A percentile compares a stretch with the other conserved stretches of the same genome.
Conservation (phyloP, 2,888 invertebrate species). For the Ernsta delagoae region DNA sequence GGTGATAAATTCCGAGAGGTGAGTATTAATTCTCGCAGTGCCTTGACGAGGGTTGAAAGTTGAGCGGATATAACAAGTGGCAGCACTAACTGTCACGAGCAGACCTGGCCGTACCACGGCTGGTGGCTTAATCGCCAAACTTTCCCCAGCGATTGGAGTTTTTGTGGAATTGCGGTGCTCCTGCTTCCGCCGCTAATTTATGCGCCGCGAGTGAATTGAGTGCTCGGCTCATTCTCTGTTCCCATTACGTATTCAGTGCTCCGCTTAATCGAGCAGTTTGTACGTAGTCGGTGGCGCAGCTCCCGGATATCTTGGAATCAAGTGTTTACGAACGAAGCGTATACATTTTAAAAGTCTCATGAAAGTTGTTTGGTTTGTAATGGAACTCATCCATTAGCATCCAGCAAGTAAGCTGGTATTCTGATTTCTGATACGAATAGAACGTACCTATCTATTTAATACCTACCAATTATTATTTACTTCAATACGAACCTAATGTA, state of each 20-base stretch:
- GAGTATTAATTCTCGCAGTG: constrained; percentile 76
- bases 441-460: no score
- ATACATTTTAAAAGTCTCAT: constrained; percentile 22
- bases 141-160: constrained; percentile 82
- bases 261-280: constrained; percentile 71
- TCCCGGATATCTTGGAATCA: constrained; percentile 28
- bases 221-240: constrained; percentile 62
- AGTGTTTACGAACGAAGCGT: constrained; percentile 26
- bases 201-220: constrained; percentile 71
- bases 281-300: constrained; percentile 28
- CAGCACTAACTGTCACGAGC: constrained; percentile 81
- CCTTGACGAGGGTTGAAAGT: constrained; percentile 69
- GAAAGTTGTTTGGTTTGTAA: constrained; percentile 7
- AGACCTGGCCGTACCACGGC: constrained; percentile 80
- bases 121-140: constrained; percentile 83
- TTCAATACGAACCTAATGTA: no score
- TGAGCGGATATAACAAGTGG: constrained; percentile 83
- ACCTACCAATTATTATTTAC: no score
- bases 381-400: no score
- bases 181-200: constrained; percentile 76
- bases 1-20: constrained; percentile 65
- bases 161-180: constrained; percentile 76
- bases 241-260: constrained; percentile 80
- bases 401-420: no score
- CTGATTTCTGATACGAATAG: no score